A percentile compares a stretch with the other conserved stretches of the same genome.
These are phyloP conservation scores for Hypomecis punctinalis DNA, from an alignment of 2,888 invertebrate genomes.

Conservation along the genomic window DNA sequence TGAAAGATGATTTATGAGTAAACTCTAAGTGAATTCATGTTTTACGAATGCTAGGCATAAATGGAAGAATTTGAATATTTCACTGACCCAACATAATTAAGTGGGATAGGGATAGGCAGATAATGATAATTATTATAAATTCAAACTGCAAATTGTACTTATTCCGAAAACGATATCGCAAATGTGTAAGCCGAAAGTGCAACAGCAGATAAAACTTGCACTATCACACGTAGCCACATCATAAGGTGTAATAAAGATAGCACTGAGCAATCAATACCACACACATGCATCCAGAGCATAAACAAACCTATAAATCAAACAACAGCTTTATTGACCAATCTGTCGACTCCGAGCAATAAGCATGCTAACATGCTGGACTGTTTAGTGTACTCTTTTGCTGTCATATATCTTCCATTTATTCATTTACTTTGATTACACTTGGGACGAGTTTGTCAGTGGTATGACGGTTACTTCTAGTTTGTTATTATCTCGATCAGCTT, in stretches of 20 bases:
- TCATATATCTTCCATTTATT: background rate
- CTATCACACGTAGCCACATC: constrained; percentile 14
- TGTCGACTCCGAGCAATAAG: constrained; percentile 40
- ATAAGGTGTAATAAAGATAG: constrained; percentile 27
- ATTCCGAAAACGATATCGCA: background rate
- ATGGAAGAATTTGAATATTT: too few relatives aligned
- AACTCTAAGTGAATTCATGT: too few relatives aligned
- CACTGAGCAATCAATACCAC: constrained; percentile 23
- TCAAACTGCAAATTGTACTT: background rate
- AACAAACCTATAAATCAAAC: constrained; percentile 56
- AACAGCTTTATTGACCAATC: constrained; percentile 46
- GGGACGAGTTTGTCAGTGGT: background rate
- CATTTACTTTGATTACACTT: constrained; percentile 8
- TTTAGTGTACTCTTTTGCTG: constrained; percentile 10
- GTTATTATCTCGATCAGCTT: background rate
- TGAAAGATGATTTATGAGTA: too few relatives aligned
- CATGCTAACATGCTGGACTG: constrained; percentile 15
- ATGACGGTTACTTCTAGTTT: background rate
- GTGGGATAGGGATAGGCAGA: too few relatives aligned
- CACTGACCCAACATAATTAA: too few relatives aligned
- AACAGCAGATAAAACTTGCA: constrained; percentile 8
- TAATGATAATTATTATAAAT: too few relatives aligned
- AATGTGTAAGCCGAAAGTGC: constrained; percentile 1
- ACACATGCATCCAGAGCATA: constrained; percentile 36
- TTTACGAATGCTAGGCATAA: too few relatives aligned